These are phyloP conservation scores for Melipona quadrifasciata DNA, from an alignment of 1,140 invertebrate genomes.

Conservation along the genomic window DNA sequence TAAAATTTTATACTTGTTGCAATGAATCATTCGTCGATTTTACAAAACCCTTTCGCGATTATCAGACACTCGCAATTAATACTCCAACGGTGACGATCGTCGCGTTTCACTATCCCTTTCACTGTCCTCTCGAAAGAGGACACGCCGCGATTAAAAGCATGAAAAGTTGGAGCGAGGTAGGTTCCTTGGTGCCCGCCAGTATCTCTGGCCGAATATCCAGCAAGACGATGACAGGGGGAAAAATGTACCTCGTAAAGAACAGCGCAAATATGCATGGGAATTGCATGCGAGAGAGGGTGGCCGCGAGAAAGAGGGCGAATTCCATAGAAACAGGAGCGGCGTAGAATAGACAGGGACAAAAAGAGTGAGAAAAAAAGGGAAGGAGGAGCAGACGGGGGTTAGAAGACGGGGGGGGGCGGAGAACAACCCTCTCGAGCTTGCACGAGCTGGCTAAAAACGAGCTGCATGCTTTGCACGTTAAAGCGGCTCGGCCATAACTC, in stretches of 20 bases:
- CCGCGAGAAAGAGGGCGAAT: conserved; percentile 18
- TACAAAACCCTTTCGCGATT: neutral
- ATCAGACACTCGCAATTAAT: neutral
- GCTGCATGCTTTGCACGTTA: conserved; percentile 61
- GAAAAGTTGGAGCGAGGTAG: conserved; percentile 3
- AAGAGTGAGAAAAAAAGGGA: neutral
- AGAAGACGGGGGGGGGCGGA: neutral
- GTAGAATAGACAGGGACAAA: conserved; percentile 39
- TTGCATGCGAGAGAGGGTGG: conserved; percentile 54
- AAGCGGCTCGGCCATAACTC: conserved; percentile 66
- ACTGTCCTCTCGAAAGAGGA: neutral
- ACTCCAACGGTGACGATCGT: neutral
- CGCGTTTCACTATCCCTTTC: too few relatives aligned
- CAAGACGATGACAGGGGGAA: conserved; percentile 65
- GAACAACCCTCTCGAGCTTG: conserved; percentile 52
- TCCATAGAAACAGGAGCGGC: neutral
- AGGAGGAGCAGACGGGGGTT: neutral
- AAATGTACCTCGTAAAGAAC: conserved; percentile 76
- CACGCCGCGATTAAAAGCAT: conserved; percentile 16
- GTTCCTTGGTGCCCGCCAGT: neutral
- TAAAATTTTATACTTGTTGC: too few relatives aligned
- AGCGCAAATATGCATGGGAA: conserved; percentile 76
- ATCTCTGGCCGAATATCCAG: conserved; percentile 52
- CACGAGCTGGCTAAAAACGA: conserved; percentile 55
- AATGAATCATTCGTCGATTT: too few relatives aligned